Percentiles rank a stretch among this genome's conserved stretches.
Conservation (phyloP, 2,888 invertebrate species). For the Plusia festucae region DNA sequence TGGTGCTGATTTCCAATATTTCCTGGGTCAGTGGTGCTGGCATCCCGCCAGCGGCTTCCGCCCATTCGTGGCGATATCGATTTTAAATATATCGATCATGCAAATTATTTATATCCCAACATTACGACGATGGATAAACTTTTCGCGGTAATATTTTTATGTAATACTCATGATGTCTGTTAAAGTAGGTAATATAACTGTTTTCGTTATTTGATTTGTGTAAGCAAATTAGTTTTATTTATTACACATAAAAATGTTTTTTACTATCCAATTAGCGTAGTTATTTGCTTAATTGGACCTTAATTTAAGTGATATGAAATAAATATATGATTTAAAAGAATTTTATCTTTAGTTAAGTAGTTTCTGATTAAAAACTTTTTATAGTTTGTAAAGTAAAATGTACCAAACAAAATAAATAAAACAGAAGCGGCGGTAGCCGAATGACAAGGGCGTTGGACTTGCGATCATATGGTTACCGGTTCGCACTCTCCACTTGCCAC, state of each 20-base stretch:
- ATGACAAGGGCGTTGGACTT: too few relatives aligned
- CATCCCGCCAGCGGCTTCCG: slow-evolving; percentile 35
- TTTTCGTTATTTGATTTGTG: neutral
- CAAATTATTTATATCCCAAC: slow-evolving; percentile 51
- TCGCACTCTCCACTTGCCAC: too few relatives aligned
- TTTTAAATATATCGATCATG: slow-evolving; percentile 56
- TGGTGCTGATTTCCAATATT: slow-evolving; percentile 31
- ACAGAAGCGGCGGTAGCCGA: too few relatives aligned
- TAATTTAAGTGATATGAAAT: too few relatives aligned
- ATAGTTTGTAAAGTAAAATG: too few relatives aligned
- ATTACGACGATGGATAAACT: slow-evolving; percentile 33
- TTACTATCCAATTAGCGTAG: neutral
- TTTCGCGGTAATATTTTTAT: slow-evolving; percentile 31
- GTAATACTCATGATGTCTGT: slow-evolving; percentile 22
- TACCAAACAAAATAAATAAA: too few relatives aligned
- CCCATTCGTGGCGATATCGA: slow-evolving; percentile 36
- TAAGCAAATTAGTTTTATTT: neutral
- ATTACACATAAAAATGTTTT: neutral
- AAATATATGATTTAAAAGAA: too few relatives aligned
- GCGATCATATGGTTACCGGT: too few relatives aligned
- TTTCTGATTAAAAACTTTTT: too few relatives aligned
- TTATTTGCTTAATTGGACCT: neutral
- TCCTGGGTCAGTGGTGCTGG: slow-evolving; percentile 38
- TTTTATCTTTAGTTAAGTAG: too few relatives aligned
- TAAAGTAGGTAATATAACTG: neutral